A percentile compares a stretch with the other conserved stretches of the same genome.
These are phyloP conservation scores for Craseonycteris thonglongyai DNA, from an alignment of 2,113 vertebrate species.

Conservation along the genomic window DNA sequence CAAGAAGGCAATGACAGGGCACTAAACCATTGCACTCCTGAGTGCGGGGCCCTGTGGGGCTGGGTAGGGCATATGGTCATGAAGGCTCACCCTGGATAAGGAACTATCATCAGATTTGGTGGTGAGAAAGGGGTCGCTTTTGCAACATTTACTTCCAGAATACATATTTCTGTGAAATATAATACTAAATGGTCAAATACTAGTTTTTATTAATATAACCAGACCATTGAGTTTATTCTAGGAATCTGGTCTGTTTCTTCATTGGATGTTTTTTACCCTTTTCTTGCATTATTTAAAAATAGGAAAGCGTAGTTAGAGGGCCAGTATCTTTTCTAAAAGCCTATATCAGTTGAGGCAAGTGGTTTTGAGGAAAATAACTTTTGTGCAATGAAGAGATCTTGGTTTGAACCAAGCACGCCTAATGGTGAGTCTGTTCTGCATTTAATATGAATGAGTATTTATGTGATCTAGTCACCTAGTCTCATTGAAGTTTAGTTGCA, in stretches of 20 bases:
- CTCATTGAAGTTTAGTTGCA: not conserved
- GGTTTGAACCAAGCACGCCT: not conserved
- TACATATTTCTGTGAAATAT: not conserved
- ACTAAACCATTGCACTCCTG: not conserved
- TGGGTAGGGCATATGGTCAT: not conserved
- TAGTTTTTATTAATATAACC: not conserved
- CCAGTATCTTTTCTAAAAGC: not conserved
- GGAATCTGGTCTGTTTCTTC: not conserved
- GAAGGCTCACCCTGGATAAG: no score
- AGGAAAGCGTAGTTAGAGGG: not conserved
- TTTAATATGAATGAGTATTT: not conserved
- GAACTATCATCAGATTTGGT: not conserved
- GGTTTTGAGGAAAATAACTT: not conserved
- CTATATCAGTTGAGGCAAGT: not conserved
- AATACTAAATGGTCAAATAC: not conserved
- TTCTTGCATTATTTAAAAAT: conserved; percentile 13
- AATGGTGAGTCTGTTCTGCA: not conserved
- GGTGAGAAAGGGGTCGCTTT: not conserved
- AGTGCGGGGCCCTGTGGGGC: not conserved
- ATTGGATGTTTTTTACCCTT: not conserved
- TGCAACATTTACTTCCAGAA: not conserved
- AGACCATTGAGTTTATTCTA: not conserved
- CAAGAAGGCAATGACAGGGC: not conserved
- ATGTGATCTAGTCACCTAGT: not conserved
- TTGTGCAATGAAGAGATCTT: not conserved